Evolutionary conservation across 2,888 invertebrate genomes (phyloP), one percentile per base, ranked within the genome.

Genomic region (Papilio elwesi): DNA sequence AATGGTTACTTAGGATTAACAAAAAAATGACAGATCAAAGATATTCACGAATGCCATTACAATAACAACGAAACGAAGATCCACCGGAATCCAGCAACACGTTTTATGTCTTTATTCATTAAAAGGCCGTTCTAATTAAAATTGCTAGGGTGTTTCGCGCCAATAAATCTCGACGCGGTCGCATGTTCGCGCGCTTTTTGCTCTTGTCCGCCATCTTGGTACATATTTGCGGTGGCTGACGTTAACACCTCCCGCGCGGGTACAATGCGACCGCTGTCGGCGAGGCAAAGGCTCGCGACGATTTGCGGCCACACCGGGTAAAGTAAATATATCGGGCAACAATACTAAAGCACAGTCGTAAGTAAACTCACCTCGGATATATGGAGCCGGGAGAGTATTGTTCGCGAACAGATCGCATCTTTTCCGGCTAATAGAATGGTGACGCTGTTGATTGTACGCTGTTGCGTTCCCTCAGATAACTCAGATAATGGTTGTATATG

Each of bases 91-190:
- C 74, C 74, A 66, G 55, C 64, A 70, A 80, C 82, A 81, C 77
- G 76, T 75, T 79, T 83, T 83, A 83, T 82, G 82, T 83, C 82
- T 83, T 80, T 82, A 83, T 84, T 82, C 82, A 82, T 84, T 82
- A 82, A 82, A 83, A 80, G 80, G 78, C 80, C 78, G 79, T 80
- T 81, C 84, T 84, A 84, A 84, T 84, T 84, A 84, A 84, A 84
- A 84, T 83, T 83, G 76, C 79, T 82, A 75, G 71, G 79, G 76
- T 79, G 81, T 81, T 77, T 79, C 80, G 77, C 78, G 78, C 76
- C 77, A 78, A 83, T 84, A 84, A 84, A 83, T 84, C 78, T 76
- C 78, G 76, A 74, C 80, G 75, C 74, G 74, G 75, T 63, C 68
- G 80, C 80, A 76, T 82, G 83, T 81, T 75, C 74, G 74, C 76